Conservation (phyloP, 2,113 vertebrate species). For the Tringa solitaria region DNA sequence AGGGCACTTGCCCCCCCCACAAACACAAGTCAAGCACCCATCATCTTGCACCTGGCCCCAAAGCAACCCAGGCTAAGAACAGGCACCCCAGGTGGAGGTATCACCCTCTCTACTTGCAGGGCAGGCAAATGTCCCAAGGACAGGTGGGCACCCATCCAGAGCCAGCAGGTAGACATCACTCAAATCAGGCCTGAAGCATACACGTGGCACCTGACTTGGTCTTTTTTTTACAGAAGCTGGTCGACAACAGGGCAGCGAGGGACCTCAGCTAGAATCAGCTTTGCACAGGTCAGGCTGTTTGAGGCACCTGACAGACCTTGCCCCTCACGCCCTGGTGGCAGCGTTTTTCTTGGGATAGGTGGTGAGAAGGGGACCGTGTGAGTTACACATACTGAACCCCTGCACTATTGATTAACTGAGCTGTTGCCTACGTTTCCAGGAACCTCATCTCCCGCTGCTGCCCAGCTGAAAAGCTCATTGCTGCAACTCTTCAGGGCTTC, state of each 20-base stretch:
- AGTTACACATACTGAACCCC: neutral
- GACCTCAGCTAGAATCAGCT: neutral
- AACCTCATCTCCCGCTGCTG: neutral
- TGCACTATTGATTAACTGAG: neutral
- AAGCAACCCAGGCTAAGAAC: neutral
- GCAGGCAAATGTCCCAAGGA: neutral
- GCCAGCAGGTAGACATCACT: neutral
- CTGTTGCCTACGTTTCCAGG: neutral
- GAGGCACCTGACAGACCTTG: neutral
- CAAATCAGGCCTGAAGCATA: neutral
- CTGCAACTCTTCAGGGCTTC: neutral
- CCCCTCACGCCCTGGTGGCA: neutral
- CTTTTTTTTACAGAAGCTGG: neutral
- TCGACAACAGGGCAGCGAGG: neutral
- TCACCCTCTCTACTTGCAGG: neutral
- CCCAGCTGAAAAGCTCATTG: neutral
- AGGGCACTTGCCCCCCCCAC: neutral
- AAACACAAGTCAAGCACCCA: neutral
- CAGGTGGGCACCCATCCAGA: accelerated
- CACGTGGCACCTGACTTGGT: neutral
- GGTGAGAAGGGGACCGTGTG: accelerated
- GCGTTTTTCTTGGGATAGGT: neutral
- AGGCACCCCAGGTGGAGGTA: neutral
- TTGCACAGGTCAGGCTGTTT: neutral
- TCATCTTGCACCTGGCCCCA: neutral